Evolutionary conservation across 2,888 invertebrate species (phyloP).

Genomic region (Sicus ferrugineus): DNA sequence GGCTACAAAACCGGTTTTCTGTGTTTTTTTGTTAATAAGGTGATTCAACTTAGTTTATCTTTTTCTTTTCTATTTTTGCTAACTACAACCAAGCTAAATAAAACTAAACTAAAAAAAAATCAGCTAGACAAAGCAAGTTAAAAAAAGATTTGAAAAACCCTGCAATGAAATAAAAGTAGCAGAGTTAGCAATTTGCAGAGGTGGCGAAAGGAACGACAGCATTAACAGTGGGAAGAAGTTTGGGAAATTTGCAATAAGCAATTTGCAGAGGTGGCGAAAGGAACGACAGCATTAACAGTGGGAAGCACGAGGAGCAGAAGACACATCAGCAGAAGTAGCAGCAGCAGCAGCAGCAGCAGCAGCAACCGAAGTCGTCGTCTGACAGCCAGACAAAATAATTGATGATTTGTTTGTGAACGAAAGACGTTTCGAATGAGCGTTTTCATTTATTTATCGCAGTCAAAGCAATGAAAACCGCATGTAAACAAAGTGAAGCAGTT

Average conservation of each 20-base stretch:
- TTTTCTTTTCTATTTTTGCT: not conserved
- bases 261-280: not conserved
- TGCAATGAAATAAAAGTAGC: too few species aligned
- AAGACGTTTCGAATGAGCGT: not conserved
- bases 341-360: not conserved
- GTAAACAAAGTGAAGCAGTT: too few species aligned
- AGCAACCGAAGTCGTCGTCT: slow-evolving; percentile 26
- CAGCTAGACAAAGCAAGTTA: not conserved
- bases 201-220: not conserved
- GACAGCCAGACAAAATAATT: slow-evolving; percentile 33
- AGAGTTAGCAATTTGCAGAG: not conserved
- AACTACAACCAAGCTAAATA: too few species aligned
- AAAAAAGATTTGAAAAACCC: too few species aligned
- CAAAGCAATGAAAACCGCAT: not conserved
- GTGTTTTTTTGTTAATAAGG: too few species aligned
- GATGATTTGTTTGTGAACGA: slow-evolving; percentile 21
- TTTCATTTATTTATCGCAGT: not conserved
- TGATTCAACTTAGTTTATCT: not conserved
- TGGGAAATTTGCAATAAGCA: not conserved
- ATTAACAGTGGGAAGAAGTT: not conserved
- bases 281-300: not conserved
- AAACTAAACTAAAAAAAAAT: too few species aligned
- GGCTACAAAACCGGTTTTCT: too few species aligned
- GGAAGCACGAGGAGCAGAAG: not conserved
- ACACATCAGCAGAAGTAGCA: too few species aligned